Evolutionary conservation across 1,140 invertebrate species (phyloP), one percentile per base, ranked within the genome.

Genomic region (Mycetomoellerius zeteki): DNA sequence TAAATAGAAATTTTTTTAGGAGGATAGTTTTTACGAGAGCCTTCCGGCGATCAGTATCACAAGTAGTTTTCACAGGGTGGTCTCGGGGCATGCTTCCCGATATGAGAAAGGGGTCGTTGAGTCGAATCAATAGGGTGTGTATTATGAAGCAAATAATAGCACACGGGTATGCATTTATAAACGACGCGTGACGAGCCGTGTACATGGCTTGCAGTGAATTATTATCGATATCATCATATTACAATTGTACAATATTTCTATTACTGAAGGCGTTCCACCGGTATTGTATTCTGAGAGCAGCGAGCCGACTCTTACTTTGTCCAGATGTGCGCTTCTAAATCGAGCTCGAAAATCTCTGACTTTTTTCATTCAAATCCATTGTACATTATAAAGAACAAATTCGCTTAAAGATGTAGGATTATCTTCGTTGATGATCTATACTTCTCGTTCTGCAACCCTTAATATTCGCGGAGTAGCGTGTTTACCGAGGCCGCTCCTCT

Each of bases 41-140:
- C 67, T 73, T 47, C 80, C 52, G 54, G 24, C n/a, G 24, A 73
- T 73, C 56, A 16, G 54, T 73, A 73, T 73, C 60, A 24, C 27
- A n/a, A 14, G 21, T 43, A 52, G 43, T 50, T 80, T 67, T 82
- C 33, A 73, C 80, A 47, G 54, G 67, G 52, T 82, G 37, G 24
- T 73, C 37, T 73, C 19, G 19, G n/a, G 24, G 37, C 54, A 58
- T 50, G 54, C 67, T 54, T 85, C 65, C 47, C 73, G 43, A 84
- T 27, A 58, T 65, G 65, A 82, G 37, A 86, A 72, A 81, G 85
- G 43, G 60, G 71, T 77, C 72, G 56, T 85, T 77, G 64, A 86
- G 85, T 82, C 64, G 54, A 86, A 86, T 86, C 85, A 65, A 86
- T 86, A 82, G 50, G 77, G 52, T 67, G 76, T 52, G 72, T 77